Conservation (phyloP, 2,113 vertebrate genomes). For the Lanius ludovicianus region DNA sequence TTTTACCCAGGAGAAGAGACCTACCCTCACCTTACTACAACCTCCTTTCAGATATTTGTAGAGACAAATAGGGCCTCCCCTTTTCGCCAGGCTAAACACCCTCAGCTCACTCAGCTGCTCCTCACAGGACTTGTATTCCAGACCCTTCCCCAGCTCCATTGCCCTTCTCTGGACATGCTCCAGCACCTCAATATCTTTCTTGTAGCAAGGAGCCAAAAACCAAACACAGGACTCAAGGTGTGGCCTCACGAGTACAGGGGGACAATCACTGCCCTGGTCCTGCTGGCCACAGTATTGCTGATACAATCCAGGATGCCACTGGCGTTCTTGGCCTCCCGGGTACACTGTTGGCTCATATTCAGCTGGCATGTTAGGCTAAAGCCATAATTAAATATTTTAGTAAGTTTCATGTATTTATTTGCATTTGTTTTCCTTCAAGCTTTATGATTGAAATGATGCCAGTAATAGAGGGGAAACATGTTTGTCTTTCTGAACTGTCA, state of each 20-base stretch:
- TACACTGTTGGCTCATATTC: neutral
- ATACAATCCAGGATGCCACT: neutral
- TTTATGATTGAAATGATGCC: slow-evolving; percentile 50
- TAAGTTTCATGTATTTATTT: slow-evolving; percentile 39
- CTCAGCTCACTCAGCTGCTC: neutral
- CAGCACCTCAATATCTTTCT: neutral
- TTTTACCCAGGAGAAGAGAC: neutral
- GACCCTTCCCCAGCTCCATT: neutral
- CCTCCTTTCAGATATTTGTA: neutral
- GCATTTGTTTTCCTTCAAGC: slow-evolving; percentile 43
- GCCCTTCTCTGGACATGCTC: neutral
- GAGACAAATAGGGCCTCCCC: neutral
- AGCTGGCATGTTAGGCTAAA: neutral
- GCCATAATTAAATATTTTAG: neutral
- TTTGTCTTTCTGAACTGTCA: slow-evolving; percentile 65
- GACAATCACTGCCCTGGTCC: neutral
- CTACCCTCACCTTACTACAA: neutral
- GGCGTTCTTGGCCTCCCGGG: neutral
- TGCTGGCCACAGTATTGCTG: neutral
- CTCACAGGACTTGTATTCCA: neutral
- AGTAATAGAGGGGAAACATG: slow-evolving; percentile 54
- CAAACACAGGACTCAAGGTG: accelerated
- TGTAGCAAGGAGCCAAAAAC: neutral
- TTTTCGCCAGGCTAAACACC: neutral
- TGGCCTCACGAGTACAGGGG: accelerated